These are phyloP conservation scores for Calidris pygmaea DNA, from an alignment of 2,113 vertebrate species.

Conservation along the genomic window DNA sequence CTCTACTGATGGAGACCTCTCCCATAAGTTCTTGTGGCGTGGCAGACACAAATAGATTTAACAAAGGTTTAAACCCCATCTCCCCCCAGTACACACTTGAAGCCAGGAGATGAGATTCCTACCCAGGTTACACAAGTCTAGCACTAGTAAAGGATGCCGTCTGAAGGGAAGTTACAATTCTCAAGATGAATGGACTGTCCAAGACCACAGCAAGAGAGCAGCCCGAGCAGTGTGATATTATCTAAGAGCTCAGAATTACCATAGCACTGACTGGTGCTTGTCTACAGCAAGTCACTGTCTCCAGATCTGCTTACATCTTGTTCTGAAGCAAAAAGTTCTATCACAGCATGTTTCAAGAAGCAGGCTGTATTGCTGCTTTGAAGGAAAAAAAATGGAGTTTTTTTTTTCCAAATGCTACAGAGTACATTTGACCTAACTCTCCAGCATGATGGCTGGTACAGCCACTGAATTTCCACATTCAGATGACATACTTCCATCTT, in stretches of 20 bases:
- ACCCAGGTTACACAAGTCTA: not conserved
- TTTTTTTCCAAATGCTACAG: not conserved
- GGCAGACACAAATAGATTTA: not conserved
- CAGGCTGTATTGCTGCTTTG: not conserved
- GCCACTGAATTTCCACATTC: not conserved
- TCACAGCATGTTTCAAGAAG: not conserved
- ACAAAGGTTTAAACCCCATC: not conserved
- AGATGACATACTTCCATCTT: not conserved
- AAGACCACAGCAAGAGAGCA: not conserved
- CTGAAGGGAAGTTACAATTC: not conserved
- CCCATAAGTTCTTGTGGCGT: fast-evolving
- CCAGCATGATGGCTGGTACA: not conserved
- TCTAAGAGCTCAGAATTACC: not conserved
- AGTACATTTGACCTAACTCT: not conserved
- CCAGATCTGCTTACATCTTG: not conserved
- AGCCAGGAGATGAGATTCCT: not conserved
- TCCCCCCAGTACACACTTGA: not conserved
- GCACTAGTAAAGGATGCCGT: not conserved
- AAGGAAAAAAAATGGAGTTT: not conserved
- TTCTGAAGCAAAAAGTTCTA: not conserved
- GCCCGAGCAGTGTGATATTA: not conserved
- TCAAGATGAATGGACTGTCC: not conserved
- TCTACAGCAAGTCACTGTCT: not conserved
- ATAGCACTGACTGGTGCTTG: not conserved
- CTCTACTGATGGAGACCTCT: not conserved